Conservation (phyloP, 2,797 vertebrate genomes). For the Avahi laniger region DNA sequence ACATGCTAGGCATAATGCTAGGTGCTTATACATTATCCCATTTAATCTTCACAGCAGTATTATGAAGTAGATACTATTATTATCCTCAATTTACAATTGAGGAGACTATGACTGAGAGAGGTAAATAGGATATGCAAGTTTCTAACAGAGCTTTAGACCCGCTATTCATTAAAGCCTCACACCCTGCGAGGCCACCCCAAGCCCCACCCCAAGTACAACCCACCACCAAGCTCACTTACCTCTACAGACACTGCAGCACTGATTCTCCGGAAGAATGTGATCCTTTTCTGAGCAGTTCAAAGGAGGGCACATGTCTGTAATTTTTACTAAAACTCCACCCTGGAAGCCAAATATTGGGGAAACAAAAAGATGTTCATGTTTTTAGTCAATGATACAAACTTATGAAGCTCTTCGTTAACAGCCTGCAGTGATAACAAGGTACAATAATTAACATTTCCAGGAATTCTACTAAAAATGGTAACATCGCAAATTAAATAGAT, state of each 20-base stretch:
- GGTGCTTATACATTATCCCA: background rate
- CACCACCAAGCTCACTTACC: slow-evolving; percentile 84
- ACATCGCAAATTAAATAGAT: background rate
- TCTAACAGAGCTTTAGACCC: background rate
- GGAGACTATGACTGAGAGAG: background rate
- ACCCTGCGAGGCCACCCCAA: background rate
- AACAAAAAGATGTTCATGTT: background rate
- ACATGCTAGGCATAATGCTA: background rate
- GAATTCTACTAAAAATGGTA: background rate
- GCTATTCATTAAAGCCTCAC: background rate
- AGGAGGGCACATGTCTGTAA: slow-evolving; percentile 90
- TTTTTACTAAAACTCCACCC: slow-evolving; percentile 93
- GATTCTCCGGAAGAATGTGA: slow-evolving; percentile 92
- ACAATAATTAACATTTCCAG: background rate
- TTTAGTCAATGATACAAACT: background rate
- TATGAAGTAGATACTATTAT: background rate
- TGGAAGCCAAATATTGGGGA: slow-evolving; percentile 81
- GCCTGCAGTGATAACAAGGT: background rate
- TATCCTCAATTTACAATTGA: background rate
- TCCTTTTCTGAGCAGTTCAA: slow-evolving; percentile 93
- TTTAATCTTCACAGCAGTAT: slow-evolving; percentile 33
- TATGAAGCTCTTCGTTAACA: background rate
- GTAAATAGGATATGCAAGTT: background rate
- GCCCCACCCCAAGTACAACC: background rate
- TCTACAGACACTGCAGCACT: slow-evolving; percentile 95